Base-by-base conservation (phyloP, 2,888 invertebrate genomes). In the Eustalomyia histrio region DNA sequence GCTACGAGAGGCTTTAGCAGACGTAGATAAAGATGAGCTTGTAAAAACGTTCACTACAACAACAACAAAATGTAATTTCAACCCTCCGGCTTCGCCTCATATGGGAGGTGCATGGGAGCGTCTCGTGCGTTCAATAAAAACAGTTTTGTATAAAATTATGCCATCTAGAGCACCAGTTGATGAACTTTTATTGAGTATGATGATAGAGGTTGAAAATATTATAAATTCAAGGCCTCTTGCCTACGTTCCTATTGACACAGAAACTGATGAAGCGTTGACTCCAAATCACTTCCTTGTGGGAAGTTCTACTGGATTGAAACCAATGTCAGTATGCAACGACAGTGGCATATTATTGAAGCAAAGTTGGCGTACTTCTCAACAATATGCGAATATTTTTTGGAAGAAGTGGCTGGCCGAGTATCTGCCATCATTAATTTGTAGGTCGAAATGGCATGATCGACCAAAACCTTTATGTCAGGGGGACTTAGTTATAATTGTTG, bases 271-370 rank as follows among this genome's bases (percentile, higher is more conserved):
- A 50, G 50, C 63, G 12, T n/a, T 61, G 10, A 35, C 61, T 2
- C 76, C 68, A 14, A 76, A 76, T 35, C 53, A 76, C 43, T 68
- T 76, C 12, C 61, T 76, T 50, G 7, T 75, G 1, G 65, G 75
- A 21, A 58, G 60, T 29, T 76, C 69, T 52, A 69, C 29, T 10
- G 69, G 76, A 10, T 43, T 76, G 8, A 76, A 76, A 43, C 69
- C 76, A 6, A 60, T 75, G 9, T 74, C 81, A 3, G 43, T 17
- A 5, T 58, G 57, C n/a, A 16, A 47, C 24, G 69, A 71, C 33
- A 58, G 58, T 50, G 33, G 50, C 29, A 29, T 64, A n/a, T 33
- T 69, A 33, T 63, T 69, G 24, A 61, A 52, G 12, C 33, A 61
- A 33, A 61, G 33, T 18, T 71, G 71, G 71, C 52, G 52, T 17